Evolutionary conservation across 2,888 invertebrate species (phyloP).

Genomic region (Notodonta dromedarius): DNA sequence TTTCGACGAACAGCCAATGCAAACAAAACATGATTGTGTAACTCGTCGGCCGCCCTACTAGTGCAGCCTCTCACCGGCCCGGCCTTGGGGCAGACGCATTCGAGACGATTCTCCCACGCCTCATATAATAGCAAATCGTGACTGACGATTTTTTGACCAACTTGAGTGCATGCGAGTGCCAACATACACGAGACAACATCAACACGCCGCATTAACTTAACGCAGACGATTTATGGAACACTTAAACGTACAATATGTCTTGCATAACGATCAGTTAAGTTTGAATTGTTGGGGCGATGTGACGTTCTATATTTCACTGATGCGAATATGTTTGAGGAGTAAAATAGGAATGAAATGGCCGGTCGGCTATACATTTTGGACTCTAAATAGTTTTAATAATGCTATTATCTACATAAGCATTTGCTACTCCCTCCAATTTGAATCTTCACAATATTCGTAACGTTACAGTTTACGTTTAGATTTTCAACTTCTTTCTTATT

Average conservation of each 20-base stretch:
- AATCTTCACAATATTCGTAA: no score
- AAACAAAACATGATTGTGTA: slow-evolving; percentile 27
- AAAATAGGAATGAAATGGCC: neutral
- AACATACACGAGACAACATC: neutral
- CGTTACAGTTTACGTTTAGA: no score
- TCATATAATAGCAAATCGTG: slow-evolving; percentile 4
- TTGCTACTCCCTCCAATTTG: no score
- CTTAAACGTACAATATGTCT: slow-evolving; percentile 10
- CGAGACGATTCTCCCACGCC: slow-evolving; percentile 8
- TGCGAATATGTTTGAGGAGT: neutral
- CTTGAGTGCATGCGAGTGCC: slow-evolving; percentile 1
- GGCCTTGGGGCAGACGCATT: slow-evolving; percentile 8
- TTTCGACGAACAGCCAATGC: neutral
- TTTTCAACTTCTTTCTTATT: no score
- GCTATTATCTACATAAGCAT: no score
- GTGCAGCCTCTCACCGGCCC: slow-evolving; percentile 14
- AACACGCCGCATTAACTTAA: neutral
- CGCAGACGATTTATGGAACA: slow-evolving; percentile 9
- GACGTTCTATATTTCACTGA: neutral
- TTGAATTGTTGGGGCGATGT: neutral
- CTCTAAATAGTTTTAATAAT: neutral
- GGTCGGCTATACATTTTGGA: neutral
- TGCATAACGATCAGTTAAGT: slow-evolving; percentile 13
- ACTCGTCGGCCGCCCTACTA: slow-evolving; percentile 30
- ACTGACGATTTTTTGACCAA: slow-evolving; percentile 9